Percentiles rank a stretch among this genome's conserved stretches.
Conservation (phyloP, 2,888 invertebrate genomes). For the Venusia cambrica region DNA sequence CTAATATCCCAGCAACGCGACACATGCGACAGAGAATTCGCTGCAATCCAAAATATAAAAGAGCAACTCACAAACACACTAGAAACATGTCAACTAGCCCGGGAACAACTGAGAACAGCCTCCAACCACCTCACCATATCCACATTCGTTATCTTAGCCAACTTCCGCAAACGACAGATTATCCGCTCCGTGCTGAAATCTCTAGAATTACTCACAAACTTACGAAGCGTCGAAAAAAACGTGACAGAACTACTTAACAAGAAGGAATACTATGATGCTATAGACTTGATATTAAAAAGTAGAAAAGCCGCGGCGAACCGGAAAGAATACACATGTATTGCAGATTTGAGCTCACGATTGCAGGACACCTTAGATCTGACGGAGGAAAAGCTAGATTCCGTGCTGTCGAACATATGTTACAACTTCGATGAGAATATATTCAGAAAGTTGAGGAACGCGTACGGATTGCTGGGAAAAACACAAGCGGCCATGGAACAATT, state of each 20-base stretch:
- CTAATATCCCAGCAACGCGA: conserved; percentile 95
- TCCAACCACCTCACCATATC: conserved; percentile 91
- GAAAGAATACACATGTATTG: conserved; percentile 94
- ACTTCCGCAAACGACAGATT: conserved; percentile 93
- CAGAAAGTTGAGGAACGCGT: conserved; percentile 92
- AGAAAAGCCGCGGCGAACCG: conserved; percentile 92
- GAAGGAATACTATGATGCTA: conserved; percentile 94
- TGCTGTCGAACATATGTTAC: conserved; percentile 87
- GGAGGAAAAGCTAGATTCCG: conserved; percentile 94
- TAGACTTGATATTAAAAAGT: conserved; percentile 93
- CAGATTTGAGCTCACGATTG: conserved; percentile 91
- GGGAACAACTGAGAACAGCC: conserved; percentile 87
- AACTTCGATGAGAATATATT: conserved; percentile 91
- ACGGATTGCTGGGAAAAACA: conserved; percentile 93
- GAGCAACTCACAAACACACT: conserved; percentile 85
- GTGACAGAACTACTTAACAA: conserved; percentile 90
- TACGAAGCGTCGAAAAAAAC: conserved; percentile 91
- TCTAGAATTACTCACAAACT: conserved; percentile 73
- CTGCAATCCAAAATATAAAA: conserved; percentile 86
- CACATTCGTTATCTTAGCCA: conserved; percentile 93
- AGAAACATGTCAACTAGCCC: conserved; percentile 86
- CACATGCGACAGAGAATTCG: conserved; percentile 92
- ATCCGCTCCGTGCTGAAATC: conserved; percentile 90
- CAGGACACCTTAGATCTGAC: conserved; percentile 95
- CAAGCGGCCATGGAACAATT: conserved; percentile 96